Percentiles rank a stretch among this genome's conserved stretches.
Conservation (phyloP, 2,113 vertebrate genomes). For the Scomber scombrus region DNA sequence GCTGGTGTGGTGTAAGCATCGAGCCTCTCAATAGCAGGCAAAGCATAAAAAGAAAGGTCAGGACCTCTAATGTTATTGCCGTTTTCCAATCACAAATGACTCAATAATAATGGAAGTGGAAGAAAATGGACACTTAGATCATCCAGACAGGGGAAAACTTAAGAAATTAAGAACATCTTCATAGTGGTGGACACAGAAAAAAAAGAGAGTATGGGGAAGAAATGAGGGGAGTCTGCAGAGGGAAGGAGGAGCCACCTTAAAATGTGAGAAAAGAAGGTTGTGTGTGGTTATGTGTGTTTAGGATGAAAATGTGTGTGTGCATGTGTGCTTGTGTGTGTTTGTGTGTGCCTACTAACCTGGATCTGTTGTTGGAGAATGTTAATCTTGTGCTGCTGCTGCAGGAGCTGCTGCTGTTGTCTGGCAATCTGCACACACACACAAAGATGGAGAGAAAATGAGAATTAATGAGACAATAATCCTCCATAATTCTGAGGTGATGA, state of each 20-base stretch:
- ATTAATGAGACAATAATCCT: not conserved
- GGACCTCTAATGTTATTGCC: constrained; percentile 20
- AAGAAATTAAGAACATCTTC: not conserved
- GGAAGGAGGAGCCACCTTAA: not conserved
- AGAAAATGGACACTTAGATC: constrained; percentile 12
- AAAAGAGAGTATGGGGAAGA: not conserved
- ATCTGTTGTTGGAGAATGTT: constrained; percentile 98
- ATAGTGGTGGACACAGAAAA: not conserved
- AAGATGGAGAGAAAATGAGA: not conserved
- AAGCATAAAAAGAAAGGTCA: constrained; percentile 26
- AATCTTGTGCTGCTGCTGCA: constrained; percentile 98
- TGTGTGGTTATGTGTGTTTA: not conserved
- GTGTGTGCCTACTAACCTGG: constrained; percentile 87
- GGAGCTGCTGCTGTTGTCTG: constrained; percentile 96
- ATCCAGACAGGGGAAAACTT: not conserved
- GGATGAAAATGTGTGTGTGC: constrained; percentile 19
- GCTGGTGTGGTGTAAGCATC: not conserved
- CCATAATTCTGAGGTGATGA: not conserved
- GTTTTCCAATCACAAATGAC: constrained; percentile 29
- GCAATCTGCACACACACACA: constrained; percentile 87
- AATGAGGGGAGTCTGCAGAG: not conserved
- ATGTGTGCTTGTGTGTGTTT: not conserved
- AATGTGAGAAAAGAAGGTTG: constrained; percentile 28
- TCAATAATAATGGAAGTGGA: constrained; percentile 8
- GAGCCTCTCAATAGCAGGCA: constrained; percentile 3